Percentiles rank a stretch among this genome's conserved stretches.
phyloP scores from a whole-genome alignment of 2,888 invertebrate genomes.

The Lasioglossum figueresi region DNA sequence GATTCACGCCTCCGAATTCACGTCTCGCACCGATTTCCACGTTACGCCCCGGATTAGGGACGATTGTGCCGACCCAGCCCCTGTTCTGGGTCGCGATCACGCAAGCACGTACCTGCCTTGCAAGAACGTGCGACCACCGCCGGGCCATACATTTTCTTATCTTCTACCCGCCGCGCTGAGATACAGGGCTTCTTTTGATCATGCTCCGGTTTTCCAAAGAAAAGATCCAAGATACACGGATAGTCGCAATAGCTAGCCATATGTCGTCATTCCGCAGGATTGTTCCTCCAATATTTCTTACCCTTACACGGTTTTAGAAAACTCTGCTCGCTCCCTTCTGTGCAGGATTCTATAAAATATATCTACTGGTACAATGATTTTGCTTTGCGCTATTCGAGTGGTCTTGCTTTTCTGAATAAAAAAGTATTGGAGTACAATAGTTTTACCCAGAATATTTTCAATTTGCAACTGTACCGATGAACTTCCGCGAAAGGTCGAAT shows the following conservation, averaged over 20 bases:
- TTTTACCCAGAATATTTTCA: background rate
- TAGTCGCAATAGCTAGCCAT: background rate
- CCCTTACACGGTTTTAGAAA: background rate
- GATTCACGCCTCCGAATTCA: conserved; percentile 29
- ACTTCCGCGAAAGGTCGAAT: background rate
- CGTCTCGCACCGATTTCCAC: conserved; percentile 23
- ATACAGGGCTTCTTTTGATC: background rate
- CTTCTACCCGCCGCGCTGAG: background rate
- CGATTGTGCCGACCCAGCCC: background rate
- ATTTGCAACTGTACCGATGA: background rate
- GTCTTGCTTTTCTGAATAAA: background rate
- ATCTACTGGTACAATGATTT: background rate
- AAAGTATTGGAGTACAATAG: background rate
- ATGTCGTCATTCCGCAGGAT: background rate
- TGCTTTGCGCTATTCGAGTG: background rate
- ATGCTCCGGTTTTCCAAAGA: background rate
- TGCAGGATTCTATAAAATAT: fast-evolving
- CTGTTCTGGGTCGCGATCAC: conserved; percentile 26
- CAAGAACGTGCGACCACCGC: conserved; percentile 14
- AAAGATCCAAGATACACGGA: background rate
- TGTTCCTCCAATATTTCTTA: background rate
- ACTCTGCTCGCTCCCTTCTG: background rate
- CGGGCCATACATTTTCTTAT: conserved; percentile 15
- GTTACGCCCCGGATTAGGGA: conserved; percentile 15
- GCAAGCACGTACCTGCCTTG: background rate